Conservation (phyloP, 2,113 vertebrate species). For the Pterocles orientalis region DNA sequence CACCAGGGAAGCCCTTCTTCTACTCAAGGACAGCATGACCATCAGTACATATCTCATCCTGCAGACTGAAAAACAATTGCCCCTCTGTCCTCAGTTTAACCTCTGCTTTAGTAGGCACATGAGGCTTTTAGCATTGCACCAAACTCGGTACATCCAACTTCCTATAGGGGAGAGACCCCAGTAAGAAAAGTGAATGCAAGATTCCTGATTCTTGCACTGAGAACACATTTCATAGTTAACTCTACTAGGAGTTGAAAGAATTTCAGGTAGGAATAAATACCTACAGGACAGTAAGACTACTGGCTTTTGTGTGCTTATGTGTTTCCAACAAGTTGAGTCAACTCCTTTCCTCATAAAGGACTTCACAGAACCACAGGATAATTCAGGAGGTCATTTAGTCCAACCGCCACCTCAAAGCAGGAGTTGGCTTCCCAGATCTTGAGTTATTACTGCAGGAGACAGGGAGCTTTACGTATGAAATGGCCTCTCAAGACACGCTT, state of each 20-base stretch:
- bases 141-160: background rate
- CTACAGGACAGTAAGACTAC: background rate
- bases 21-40: background rate
- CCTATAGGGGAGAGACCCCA: background rate
- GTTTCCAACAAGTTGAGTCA: background rate
- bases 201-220: background rate
- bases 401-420: background rate
- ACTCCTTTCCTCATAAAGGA: background rate
- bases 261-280: background rate
- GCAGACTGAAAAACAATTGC: background rate
- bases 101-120: background rate
- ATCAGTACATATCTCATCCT: background rate
- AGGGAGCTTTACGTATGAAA: background rate
- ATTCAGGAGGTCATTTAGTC: background rate
- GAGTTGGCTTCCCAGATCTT: background rate
- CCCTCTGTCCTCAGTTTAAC: background rate
- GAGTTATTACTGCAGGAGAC: background rate
- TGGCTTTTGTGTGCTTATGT: accelerated
- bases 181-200: background rate
- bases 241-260: background rate
- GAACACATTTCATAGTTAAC: background rate
- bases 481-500: background rate
- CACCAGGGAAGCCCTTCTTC: background rate
- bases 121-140: background rate
- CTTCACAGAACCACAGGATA: background rate